These are phyloP conservation scores for Myopa tessellatipennis DNA, from an alignment of 2,888 invertebrate species.

Conservation along the genomic window DNA sequence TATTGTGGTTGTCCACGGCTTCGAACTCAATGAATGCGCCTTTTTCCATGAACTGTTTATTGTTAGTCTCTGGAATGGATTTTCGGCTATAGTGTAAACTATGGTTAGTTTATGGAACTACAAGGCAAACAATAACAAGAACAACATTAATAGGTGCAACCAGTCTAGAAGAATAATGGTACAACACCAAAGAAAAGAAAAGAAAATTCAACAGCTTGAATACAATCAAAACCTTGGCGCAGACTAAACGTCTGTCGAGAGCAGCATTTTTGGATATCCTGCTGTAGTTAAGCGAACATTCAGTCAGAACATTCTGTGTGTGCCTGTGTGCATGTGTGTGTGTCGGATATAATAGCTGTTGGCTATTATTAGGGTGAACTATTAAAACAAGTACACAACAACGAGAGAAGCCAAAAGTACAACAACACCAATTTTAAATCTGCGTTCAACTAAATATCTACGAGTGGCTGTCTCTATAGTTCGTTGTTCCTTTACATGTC, in stretches of 20 bases:
- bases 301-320: neutral
- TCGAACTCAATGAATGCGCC: too few relatives aligned
- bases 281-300: neutral
- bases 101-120: neutral
- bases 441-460: neutral
- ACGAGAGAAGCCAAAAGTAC: neutral
- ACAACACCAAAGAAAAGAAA: neutral
- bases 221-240: conserved; percentile 1
- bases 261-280: conserved; percentile 13
- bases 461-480: neutral
- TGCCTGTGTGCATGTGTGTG: neutral
- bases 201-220: neutral
- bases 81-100: too few relatives aligned
- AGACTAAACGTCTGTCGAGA: conserved; percentile 26
- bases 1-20: too few relatives aligned
- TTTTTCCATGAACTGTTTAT: too few relatives aligned
- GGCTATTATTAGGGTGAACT: conserved; percentile 30
- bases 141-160: neutral
- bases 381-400: conserved; percentile 23
- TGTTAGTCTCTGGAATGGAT: too few relatives aligned
- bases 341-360: conserved; percentile 16
- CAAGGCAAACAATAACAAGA: neutral
- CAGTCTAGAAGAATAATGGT: neutral
- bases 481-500: neutral
- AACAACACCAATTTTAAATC: neutral